These are phyloP conservation scores for Melikaiella ostensackeni DNA, from an alignment of 2,888 invertebrate species.

Conservation along the genomic window DNA sequence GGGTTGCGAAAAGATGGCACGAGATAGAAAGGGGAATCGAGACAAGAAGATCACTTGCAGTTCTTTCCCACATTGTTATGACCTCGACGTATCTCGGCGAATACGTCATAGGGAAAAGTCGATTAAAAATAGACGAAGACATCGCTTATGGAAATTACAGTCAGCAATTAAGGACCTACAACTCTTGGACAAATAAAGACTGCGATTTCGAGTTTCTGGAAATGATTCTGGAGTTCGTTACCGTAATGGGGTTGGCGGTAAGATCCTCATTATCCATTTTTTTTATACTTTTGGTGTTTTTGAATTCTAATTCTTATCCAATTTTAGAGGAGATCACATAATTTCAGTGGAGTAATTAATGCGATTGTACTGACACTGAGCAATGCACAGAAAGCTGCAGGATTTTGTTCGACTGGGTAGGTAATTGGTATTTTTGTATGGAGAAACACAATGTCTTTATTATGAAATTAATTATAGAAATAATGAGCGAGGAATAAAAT, in stretches of 20 bases:
- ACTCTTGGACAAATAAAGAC: conserved; percentile 64
- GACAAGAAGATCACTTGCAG: conserved; percentile 68
- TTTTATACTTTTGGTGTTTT: conserved; percentile 22
- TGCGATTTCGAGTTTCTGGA: conserved; percentile 68
- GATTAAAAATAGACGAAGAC: conserved; percentile 60
- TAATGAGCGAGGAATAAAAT: not conserved
- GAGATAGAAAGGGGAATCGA: conserved; percentile 73
- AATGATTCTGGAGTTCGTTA: conserved; percentile 68
- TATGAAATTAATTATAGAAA: not conserved
- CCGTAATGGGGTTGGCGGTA: conserved; percentile 68
- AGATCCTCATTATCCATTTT: conserved; percentile 33
- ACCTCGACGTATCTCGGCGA: conserved; percentile 69
- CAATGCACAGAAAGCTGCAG: conserved; percentile 66
- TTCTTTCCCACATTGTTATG: conserved; percentile 63
- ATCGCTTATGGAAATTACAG: conserved; percentile 61
- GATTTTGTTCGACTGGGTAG: conserved; percentile 67
- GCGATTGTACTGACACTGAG: conserved; percentile 65
- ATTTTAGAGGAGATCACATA: conserved; percentile 72
- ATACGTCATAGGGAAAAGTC: conserved; percentile 68
- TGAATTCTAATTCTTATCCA: conserved; percentile 41
- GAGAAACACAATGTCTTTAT: not conserved
- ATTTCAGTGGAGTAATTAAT: conserved; percentile 72
- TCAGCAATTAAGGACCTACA: conserved; percentile 68
- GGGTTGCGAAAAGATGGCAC: conserved; percentile 68
- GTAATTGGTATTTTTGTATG: conserved; percentile 22